Conservation (phyloP, 2,888 invertebrate species). For the Oxystoma pomonae region DNA sequence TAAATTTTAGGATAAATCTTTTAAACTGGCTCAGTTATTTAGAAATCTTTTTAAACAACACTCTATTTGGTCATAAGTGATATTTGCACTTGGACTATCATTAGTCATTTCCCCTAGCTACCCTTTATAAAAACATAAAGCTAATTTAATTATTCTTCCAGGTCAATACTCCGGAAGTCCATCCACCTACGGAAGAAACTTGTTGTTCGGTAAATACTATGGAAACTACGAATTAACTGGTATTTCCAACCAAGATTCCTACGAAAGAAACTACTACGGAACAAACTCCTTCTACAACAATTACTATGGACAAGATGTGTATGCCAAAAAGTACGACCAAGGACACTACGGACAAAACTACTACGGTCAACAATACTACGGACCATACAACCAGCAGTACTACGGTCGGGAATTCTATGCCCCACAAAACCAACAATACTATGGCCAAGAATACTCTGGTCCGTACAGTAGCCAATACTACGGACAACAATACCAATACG, state of each 20-base stretch:
- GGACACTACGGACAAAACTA: neutral
- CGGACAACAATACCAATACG: neutral
- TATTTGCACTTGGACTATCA: no score
- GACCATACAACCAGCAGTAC: neutral
- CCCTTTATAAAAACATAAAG: no score
- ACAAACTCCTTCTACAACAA: neutral
- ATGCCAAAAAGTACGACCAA: neutral
- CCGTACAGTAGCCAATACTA: neutral
- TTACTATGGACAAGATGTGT: neutral
- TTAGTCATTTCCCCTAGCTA: no score
- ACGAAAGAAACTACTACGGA: neutral
- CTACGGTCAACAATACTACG: neutral
- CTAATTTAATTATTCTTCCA: no score
- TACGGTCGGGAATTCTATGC: neutral
- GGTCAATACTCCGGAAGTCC: neutral
- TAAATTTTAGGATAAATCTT: no score
- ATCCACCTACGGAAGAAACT: neutral
- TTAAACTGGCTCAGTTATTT: no score
- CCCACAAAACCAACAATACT: neutral
- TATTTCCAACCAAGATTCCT: neutral
- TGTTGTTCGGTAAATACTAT: neutral
- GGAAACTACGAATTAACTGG: neutral
- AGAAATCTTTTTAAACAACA: no score
- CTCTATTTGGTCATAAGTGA: no score
- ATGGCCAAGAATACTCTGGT: neutral